Evolutionary conservation across 2,797 vertebrate genomes (phyloP).

Genomic region (Catostomus latipinnis): DNA sequence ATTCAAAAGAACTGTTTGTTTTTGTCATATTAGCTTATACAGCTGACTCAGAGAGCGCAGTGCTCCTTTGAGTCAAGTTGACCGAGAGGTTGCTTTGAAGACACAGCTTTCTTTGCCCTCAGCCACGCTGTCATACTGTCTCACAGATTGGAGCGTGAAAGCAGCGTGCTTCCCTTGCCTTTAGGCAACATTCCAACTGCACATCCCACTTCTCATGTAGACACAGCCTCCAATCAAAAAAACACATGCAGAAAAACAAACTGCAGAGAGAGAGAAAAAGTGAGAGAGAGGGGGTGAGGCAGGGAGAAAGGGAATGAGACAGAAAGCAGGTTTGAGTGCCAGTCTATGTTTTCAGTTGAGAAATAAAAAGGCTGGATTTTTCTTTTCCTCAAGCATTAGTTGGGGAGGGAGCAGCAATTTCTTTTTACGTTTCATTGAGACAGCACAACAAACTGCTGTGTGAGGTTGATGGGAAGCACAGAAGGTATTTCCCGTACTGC

Average conservation of each 20-base stretch:
- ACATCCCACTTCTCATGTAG: conserved; percentile 67
- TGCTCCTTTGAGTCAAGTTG: conserved; percentile 7
- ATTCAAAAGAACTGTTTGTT: not conserved
- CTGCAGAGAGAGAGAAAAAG: conserved; percentile 34
- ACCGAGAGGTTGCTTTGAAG: conserved; percentile 25
- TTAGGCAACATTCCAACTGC: conserved; percentile 71
- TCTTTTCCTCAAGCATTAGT: not conserved
- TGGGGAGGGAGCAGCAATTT: conserved; percentile 13
- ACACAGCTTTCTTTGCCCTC: conserved; percentile 24
- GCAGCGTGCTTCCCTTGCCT: conserved; percentile 51
- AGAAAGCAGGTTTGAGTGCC: conserved; percentile 37
- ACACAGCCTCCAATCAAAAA: conserved; percentile 57
- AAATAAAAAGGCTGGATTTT: conserved; percentile 22
- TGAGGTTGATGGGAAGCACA: conserved; percentile 60
- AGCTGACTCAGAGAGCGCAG: not conserved
- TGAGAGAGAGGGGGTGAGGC: conserved; percentile 28
- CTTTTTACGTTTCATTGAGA: conserved; percentile 15
- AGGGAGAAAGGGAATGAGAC: conserved; percentile 29
- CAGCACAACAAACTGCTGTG: conserved; percentile 7
- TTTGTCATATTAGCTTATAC: not conserved
- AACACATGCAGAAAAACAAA: conserved; percentile 46
- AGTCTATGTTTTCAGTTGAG: conserved; percentile 47
- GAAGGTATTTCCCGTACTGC: conserved; percentile 70
- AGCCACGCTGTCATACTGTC: conserved; percentile 30
- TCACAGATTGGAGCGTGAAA: conserved; percentile 43